phyloP scores from a whole-genome alignment of 2,113 vertebrate genomes.

The Chloebia gouldiae region DNA sequence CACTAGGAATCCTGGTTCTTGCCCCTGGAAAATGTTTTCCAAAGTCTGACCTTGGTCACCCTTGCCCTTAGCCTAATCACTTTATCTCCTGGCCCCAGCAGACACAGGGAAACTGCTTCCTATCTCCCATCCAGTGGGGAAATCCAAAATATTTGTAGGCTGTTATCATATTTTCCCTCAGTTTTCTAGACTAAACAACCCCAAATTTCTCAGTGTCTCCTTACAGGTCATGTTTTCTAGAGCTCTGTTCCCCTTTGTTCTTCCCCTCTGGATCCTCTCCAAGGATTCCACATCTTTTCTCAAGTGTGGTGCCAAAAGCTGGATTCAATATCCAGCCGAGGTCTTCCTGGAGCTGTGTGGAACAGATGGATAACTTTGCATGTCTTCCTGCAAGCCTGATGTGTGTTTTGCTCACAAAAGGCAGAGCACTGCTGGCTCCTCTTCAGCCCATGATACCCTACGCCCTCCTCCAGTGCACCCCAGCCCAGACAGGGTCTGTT shows the following conservation, averaged over 20 bases:
- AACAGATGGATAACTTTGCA: constrained; percentile 50
- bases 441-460: not conserved
- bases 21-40: constrained; percentile 10
- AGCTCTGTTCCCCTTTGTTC: constrained; percentile 49
- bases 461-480: not conserved
- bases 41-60: constrained; percentile 11
- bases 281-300: constrained; percentile 39
- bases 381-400: not conserved
- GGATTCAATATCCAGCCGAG: constrained; percentile 38
- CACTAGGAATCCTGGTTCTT: constrained; percentile 31
- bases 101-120: not conserved
- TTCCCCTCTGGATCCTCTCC: constrained; percentile 44
- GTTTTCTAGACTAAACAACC: constrained; percentile 64
- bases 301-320: constrained; percentile 59
- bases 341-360: constrained; percentile 29
- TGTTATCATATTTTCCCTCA: constrained; percentile 35
- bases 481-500: not conserved
- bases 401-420: not conserved
- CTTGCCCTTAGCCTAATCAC: not conserved
- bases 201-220: constrained; percentile 7
- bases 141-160: constrained; percentile 26
- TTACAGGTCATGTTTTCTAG: constrained; percentile 60
- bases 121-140: constrained; percentile 8
- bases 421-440: not conserved
- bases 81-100: not conserved